Evolutionary conservation across 2,797 vertebrate species (phyloP), one percentile per base, ranked within the genome.

Genomic region (Pempheris klunzingeri): DNA sequence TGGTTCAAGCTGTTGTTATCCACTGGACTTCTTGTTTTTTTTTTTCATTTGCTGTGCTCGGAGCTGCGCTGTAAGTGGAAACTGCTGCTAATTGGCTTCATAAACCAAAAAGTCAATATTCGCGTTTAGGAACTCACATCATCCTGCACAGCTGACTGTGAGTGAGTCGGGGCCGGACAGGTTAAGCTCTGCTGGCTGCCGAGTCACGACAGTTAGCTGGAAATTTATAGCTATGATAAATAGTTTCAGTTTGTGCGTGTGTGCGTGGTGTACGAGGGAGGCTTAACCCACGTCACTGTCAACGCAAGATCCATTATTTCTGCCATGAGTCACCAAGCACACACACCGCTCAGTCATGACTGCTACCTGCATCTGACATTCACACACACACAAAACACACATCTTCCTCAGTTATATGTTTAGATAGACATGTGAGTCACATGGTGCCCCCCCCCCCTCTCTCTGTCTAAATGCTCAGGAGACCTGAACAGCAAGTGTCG

Each of bases 281-380:
- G 30, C 20, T 67, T 11, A 32, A 69, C 55, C 67, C 24, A 69
- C 79, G 80, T 91, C 89, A 89, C 38, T 39, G 72, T 71, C 75
- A 49, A 53, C 38, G 1, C 26, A 62, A 34, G 38, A 70, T 70
- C 78, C 59, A 52, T 86, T 77, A 82, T 80, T 72, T 78, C 68
- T 71, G 49, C 53, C 12, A 46, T 94, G 90, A 93, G 80, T 94
- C 92, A 92, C 60, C 17, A 28, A 38, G 67, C 41, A 57, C 65
- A 57, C 71, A 72, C 78, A 50, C n/a, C n/a, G 74, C 71, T 80
- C 63, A 80, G 65, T 74, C 59, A 78, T 83, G 87, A 80, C 59
- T 60, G 66, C 54, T 90, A 92, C 86, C 89, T 92, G 80, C 71
- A 72, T 73, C 28, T 93, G 91, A 90, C 83, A 67, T 68, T 46